Conservation (phyloP, 2,797 vertebrate genomes). For the Schizopygopsis malacanthus region DNA sequence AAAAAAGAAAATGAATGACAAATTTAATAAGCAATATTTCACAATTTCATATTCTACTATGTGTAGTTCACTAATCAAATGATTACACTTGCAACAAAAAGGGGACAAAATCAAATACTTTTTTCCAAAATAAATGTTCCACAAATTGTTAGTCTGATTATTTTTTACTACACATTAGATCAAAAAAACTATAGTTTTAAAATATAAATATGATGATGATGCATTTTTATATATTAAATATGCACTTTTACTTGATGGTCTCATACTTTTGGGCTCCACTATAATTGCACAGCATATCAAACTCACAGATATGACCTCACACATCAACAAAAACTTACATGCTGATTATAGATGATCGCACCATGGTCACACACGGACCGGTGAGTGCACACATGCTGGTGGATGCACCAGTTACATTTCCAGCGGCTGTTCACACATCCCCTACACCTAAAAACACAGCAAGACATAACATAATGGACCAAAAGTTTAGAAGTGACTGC, state of each 20-base stretch:
- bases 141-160: neutral
- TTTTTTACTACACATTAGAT: neutral
- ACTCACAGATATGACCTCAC: neutral
- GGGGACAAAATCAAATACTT: neutral
- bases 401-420: slow-evolving; percentile 97
- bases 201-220: neutral
- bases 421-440: slow-evolving; percentile 93
- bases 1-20: neutral
- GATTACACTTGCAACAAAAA: neutral
- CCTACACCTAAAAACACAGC: slow-evolving; percentile 80
- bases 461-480: neutral
- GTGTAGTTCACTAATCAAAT: neutral
- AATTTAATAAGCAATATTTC: neutral
- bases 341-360: slow-evolving; percentile 86
- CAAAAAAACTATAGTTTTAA: neutral
- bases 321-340: slow-evolving; percentile 74
- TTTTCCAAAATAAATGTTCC: neutral
- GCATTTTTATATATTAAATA: neutral
- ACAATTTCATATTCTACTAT: neutral
- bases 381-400: slow-evolving; percentile 92
- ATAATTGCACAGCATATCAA: neutral
- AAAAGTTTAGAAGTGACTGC: neutral
- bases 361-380: slow-evolving; percentile 84
- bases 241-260: neutral
- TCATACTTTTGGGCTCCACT: slow-evolving; percentile 19